phyloP scores from a whole-genome alignment of 2,888 invertebrate genomes.

The Trissonchulus latispiculum region DNA sequence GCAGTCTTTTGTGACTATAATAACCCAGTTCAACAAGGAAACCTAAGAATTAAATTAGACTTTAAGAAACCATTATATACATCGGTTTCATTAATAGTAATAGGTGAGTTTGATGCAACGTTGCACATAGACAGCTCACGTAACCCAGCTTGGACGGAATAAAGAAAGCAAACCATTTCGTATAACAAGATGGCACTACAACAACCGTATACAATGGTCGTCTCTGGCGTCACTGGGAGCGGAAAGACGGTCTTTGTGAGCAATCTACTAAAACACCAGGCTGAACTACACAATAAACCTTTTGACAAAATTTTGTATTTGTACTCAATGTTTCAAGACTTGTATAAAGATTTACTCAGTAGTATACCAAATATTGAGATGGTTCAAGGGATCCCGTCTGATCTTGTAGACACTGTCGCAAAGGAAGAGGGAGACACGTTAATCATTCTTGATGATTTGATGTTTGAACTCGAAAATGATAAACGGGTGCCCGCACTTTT shows the following conservation, averaged over 20 bases:
- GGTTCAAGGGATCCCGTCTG: no score
- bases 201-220: background rate
- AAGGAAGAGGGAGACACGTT: no score
- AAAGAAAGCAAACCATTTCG: no score
- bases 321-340: slow-evolving; percentile 10
- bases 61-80: background rate
- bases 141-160: background rate
- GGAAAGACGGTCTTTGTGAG: background rate
- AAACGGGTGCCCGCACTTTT: no score
- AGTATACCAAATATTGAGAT: no score
- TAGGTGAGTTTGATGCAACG: background rate
- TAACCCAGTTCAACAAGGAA: background rate
- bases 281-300: background rate
- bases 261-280: background rate
- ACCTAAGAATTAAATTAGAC: background rate
- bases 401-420: no score
- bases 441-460: no score
- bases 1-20: background rate
- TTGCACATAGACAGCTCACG: background rate
- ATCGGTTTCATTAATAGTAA: background rate
- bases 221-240: background rate
- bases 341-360: background rate
- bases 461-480: no score
- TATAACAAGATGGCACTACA: background rate
- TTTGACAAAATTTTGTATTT: slow-evolving; percentile 12